Evolutionary conservation across 2,113 vertebrate genomes (phyloP).

Genomic region (Toxostoma redivivum): DNA sequence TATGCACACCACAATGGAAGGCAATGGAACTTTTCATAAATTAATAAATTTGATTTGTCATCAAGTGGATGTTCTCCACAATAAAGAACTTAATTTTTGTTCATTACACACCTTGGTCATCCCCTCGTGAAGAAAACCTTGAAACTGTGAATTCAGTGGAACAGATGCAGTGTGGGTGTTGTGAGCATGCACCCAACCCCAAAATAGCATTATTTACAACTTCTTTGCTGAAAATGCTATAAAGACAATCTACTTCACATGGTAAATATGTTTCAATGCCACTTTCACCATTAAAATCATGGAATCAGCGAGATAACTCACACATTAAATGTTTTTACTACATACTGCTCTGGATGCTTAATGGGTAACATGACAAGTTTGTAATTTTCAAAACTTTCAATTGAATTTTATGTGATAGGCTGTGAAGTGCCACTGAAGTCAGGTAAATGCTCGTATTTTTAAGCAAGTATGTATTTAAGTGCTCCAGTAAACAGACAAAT

Average conservation of each 20-base stretch:
- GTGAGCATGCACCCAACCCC: neutral
- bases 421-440: neutral
- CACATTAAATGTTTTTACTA: neutral
- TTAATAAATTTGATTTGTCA: neutral
- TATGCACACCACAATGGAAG: neutral
- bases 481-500: neutral
- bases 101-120: neutral
- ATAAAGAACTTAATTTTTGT: neutral
- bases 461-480: neutral
- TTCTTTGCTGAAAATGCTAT: neutral
- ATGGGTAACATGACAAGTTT: neutral
- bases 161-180: neutral
- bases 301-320: neutral
- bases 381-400: neutral
- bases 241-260: neutral
- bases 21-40: neutral
- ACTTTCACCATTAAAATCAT: neutral
- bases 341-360: neutral
- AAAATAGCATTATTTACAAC: neutral
- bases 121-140: neutral
- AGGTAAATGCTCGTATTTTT: neutral
- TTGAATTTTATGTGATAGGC: neutral
- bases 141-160: neutral
- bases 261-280: neutral
- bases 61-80: neutral